Percentiles rank a stretch among this genome's conserved stretches.
Evolutionary conservation across 2,113 vertebrate genomes (phyloP).

Genomic region (rabbit (Oryctolagus cuniculus)): DNA sequence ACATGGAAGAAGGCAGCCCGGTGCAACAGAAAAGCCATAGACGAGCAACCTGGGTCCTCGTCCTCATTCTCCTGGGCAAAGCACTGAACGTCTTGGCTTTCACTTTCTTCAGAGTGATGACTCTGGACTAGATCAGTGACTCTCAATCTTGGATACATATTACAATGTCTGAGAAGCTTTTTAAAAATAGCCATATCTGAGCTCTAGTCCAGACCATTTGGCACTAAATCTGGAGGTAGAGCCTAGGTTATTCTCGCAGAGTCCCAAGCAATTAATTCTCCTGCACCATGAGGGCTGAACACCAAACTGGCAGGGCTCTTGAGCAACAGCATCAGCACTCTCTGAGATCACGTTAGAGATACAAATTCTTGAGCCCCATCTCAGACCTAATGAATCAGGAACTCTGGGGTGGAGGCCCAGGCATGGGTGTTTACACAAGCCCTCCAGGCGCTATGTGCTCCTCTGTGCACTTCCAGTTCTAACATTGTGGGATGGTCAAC

Average conservation of each 20-base stretch:
- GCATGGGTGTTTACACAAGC: not conserved
- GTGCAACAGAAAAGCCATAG: not conserved
- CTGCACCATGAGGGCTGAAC: not conserved
- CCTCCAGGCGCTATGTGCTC: not conserved
- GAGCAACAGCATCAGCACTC: not conserved
- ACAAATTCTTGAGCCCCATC: not conserved
- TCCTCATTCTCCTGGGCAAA: not conserved
- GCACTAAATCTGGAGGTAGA: not conserved
- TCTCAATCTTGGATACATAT: not conserved
- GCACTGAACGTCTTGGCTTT: conserved; percentile 4
- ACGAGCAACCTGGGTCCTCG: not conserved
- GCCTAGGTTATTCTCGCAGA: not conserved
- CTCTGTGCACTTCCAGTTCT: conserved; percentile 17
- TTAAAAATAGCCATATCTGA: not conserved
- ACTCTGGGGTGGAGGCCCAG: not conserved
- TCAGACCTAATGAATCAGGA: not conserved
- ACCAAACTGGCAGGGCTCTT: not conserved
- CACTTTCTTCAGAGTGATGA: not conserved
- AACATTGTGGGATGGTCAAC: not conserved
- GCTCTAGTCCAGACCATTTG: conserved; percentile 15
- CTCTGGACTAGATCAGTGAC: not conserved
- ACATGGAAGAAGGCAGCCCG: not conserved
- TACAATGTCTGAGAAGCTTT: conserved; percentile 11
- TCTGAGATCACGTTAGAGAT: conserved; percentile 23
- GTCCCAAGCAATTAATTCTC: not conserved